phyloP scores from a whole-genome alignment of 2,797 vertebrate species.

The Scarus forsteni region DNA sequence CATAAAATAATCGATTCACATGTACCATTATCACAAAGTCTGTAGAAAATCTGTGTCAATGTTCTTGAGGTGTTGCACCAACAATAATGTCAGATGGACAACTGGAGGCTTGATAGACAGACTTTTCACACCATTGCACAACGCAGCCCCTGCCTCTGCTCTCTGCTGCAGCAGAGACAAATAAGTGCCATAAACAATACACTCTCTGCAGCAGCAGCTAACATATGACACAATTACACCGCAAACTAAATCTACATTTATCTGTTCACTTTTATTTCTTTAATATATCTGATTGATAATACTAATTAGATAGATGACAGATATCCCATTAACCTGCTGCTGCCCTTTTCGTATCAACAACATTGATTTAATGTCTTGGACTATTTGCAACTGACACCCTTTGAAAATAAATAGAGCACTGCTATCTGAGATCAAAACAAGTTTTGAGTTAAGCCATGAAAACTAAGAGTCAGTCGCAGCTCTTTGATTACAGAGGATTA shows the following conservation, averaged over 20 bases:
- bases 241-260: neutral
- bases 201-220: neutral
- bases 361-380: neutral
- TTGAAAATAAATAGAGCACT: neutral
- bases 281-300: constrained; percentile 5
- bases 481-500: constrained; percentile 20
- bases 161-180: too few species aligned
- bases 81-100: too few species aligned
- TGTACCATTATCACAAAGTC: too few species aligned
- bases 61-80: too few species aligned
- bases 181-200: neutral
- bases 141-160: too few species aligned
- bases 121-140: too few species aligned
- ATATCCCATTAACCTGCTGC: neutral
- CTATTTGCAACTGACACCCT: neutral
- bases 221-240: neutral
- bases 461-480: constrained; percentile 18
- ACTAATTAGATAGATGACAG: neutral
- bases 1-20: too few species aligned
- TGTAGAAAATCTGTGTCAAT: too few species aligned
- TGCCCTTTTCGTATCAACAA: neutral
- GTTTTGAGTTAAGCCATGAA: constrained; percentile 16
- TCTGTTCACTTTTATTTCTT: neutral
- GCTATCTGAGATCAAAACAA: constrained; percentile 15
- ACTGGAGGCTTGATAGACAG: too few species aligned